Conservation (phyloP, 1,140 invertebrate genomes). For the Drosophila kurseongensis region DNA sequence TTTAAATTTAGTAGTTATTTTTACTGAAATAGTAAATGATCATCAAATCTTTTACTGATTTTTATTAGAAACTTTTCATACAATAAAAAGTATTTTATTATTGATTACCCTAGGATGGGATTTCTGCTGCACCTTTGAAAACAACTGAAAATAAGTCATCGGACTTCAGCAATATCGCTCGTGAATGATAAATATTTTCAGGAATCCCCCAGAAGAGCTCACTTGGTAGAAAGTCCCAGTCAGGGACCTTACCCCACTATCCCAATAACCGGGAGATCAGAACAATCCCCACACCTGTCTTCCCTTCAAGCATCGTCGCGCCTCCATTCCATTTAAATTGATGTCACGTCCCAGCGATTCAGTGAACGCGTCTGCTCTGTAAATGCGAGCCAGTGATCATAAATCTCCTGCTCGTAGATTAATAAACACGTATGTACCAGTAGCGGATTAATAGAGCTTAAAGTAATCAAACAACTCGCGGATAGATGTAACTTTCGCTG, state of each 20-base stretch:
- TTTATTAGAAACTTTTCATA: too few relatives aligned
- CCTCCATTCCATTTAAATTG: conserved; percentile 34
- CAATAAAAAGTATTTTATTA: too few relatives aligned
- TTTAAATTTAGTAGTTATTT: too few relatives aligned
- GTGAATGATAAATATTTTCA: neutral
- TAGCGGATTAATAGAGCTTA: conserved; percentile 12
- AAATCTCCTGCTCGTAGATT: conserved; percentile 21
- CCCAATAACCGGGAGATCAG: conserved; percentile 15
- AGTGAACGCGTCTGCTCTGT: conserved; percentile 16
- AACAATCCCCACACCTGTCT: neutral
- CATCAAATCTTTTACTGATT: too few relatives aligned
- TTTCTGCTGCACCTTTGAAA: too few relatives aligned
- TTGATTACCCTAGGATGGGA: too few relatives aligned
- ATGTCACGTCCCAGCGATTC: conserved; percentile 52
- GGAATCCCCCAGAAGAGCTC: neutral
- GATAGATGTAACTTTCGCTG: conserved; percentile 27
- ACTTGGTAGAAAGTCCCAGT: neutral
- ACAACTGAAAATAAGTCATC: too few relatives aligned
- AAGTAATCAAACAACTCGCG: conserved; percentile 2
- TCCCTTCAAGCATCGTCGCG: conserved; percentile 11
- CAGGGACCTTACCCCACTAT: conserved; percentile 24
- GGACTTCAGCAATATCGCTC: too few relatives aligned
- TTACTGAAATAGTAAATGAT: too few relatives aligned
- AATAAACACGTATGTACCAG: neutral
- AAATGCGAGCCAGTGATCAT: conserved; percentile 37